Percentiles rank a stretch among this genome's conserved stretches.
These are phyloP conservation scores for Cotesia vestalis DNA, from an alignment of 1,140 invertebrate genomes.

Conservation along the genomic window DNA sequence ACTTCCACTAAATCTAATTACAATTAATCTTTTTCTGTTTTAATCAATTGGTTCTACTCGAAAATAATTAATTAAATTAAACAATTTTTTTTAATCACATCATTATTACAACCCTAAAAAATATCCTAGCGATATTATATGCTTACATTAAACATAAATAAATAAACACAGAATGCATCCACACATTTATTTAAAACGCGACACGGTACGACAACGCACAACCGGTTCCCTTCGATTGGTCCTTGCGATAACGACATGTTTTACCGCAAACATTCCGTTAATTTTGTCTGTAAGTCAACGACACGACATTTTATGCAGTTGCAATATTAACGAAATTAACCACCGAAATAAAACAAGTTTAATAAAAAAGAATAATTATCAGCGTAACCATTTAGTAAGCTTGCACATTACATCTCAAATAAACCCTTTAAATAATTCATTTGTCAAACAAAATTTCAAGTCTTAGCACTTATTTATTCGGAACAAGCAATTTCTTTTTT, in stretches of 20 bases:
- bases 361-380: neutral
- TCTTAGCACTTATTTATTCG: too few relatives aligned
- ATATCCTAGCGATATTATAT: slow-evolving; percentile 7
- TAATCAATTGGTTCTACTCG: too few relatives aligned
- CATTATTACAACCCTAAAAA: neutral
- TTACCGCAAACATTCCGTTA: slow-evolving; percentile 38
- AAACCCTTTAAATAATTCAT: too few relatives aligned
- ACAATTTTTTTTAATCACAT: too few relatives aligned
- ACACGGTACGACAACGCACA: neutral
- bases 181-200: slow-evolving; percentile 1
- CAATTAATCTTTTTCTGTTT: too few relatives aligned
- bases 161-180: neutral
- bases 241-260: slow-evolving; percentile 37
- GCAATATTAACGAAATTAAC: slow-evolving; percentile 16
- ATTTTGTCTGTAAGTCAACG: slow-evolving; percentile 35
- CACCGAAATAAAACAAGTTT: neutral
- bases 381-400: too few relatives aligned
- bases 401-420: too few relatives aligned
- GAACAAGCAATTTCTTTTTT: too few relatives aligned
- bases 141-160: slow-evolving; percentile 8
- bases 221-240: slow-evolving; percentile 37
- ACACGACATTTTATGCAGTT: slow-evolving; percentile 21
- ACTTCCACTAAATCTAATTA: too few relatives aligned
- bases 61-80: too few relatives aligned
- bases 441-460: too few relatives aligned